These are phyloP conservation scores for Eupithecia exiguata DNA, from an alignment of 2,888 invertebrate species.

Conservation along the genomic window DNA sequence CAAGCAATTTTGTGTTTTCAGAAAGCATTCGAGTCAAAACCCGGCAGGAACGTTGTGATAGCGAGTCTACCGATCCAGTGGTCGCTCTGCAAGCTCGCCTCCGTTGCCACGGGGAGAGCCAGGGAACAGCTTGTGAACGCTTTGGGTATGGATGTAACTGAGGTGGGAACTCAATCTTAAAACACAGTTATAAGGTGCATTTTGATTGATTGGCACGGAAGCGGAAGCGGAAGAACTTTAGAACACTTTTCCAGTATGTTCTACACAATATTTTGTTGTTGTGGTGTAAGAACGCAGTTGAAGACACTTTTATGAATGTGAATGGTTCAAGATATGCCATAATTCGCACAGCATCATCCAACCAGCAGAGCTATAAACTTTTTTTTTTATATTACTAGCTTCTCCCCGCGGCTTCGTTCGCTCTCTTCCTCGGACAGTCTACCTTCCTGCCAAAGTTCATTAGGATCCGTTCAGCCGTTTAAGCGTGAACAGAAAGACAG, in stretches of 20 bases:
- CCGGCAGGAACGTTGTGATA: slow-evolving; percentile 50
- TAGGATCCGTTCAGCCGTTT: too few relatives aligned
- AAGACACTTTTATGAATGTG: background rate
- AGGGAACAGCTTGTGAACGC: slow-evolving; percentile 54
- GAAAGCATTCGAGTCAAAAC: slow-evolving; percentile 51
- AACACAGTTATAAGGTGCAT: background rate
- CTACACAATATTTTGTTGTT: background rate
- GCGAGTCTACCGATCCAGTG: slow-evolving; percentile 56
- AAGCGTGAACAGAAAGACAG: too few relatives aligned
- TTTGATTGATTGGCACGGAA: background rate
- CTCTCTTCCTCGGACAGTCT: too few relatives aligned
- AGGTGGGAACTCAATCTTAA: slow-evolving; percentile 7
- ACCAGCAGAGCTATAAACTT: background rate
- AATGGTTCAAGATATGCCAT: too few relatives aligned
- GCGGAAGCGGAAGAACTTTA: background rate
- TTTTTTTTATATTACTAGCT: background rate
- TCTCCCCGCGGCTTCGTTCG: too few relatives aligned
- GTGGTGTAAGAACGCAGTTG: background rate
- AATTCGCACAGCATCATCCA: background rate
- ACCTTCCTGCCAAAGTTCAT: too few relatives aligned
- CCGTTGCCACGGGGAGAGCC: slow-evolving; percentile 50
- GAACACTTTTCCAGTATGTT: background rate
- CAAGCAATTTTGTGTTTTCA: slow-evolving; percentile 37
- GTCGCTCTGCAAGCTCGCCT: slow-evolving; percentile 60
- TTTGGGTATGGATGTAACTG: slow-evolving; percentile 44